These are phyloP conservation scores for Drosophila prostipennis DNA, from an alignment of 2,888 invertebrate genomes.

Conservation along the genomic window DNA sequence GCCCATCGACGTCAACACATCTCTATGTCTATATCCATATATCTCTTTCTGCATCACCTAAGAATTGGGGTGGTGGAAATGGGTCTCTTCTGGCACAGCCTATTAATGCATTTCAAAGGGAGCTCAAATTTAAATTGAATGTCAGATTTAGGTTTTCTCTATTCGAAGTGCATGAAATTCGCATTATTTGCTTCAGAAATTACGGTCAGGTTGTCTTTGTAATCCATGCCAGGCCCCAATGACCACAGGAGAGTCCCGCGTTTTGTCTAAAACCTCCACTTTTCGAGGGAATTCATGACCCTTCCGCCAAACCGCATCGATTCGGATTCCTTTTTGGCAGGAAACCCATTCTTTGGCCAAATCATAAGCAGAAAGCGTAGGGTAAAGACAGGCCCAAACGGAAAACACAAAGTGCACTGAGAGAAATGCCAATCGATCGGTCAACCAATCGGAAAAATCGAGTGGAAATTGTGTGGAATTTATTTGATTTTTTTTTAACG, in stretches of 20 bases:
- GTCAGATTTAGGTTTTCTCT: not conserved
- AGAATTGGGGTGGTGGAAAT: not conserved
- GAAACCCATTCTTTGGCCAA: slow-evolving; percentile 36
- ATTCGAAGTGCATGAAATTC: slow-evolving; percentile 1
- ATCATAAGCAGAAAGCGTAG: slow-evolving; percentile 19
- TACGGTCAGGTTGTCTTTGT: not conserved
- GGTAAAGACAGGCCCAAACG: slow-evolving; percentile 17
- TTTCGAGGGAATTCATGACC: slow-evolving; percentile 23
- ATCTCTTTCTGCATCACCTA: not conserved
- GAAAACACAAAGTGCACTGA: not conserved
- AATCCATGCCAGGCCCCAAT: not conserved
- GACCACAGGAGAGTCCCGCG: slow-evolving; percentile 11
- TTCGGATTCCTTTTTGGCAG: slow-evolving; percentile 38
- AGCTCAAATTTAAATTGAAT: slow-evolving; percentile 6
- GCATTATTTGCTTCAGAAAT: slow-evolving; percentile 23
- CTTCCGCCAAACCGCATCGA: slow-evolving; percentile 37
- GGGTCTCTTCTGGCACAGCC: slow-evolving; percentile 16
- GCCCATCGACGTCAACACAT: slow-evolving; percentile 40
- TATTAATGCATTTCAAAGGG: slow-evolving; percentile 65
- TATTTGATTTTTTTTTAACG: too few relatives aligned
- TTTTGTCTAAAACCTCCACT: slow-evolving; percentile 9
- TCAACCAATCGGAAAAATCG: too few relatives aligned
- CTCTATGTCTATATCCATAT: not conserved
- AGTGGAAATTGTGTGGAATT: too few relatives aligned
- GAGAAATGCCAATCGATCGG: too few relatives aligned